Percentiles rank a stretch among this genome's conserved stretches.
Evolutionary conservation across 2,797 vertebrate genomes (phyloP).

Genomic region (Natrix natrix): DNA sequence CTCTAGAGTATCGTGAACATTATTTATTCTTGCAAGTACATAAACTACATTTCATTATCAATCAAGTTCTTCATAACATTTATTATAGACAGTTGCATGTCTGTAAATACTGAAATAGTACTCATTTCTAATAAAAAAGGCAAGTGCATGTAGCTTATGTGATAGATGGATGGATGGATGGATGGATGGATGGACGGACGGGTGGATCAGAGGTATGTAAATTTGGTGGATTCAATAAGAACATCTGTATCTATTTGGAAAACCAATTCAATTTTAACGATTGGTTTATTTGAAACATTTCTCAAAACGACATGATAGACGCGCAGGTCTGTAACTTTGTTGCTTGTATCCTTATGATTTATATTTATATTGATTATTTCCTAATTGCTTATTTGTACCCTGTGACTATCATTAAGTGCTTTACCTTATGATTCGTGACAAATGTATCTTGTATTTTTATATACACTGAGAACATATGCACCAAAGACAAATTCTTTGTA

Average conservation of each 20-base stretch:
- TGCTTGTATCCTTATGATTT: too few relatives aligned
- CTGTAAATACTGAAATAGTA: slow-evolving; percentile 15
- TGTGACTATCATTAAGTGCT: too few relatives aligned
- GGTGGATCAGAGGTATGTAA: background rate
- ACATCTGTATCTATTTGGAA: background rate
- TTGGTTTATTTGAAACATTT: background rate
- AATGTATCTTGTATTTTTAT: too few relatives aligned
- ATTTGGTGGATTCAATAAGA: background rate
- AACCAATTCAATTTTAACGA: background rate
- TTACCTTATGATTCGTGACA: too few relatives aligned
- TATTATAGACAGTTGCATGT: background rate
- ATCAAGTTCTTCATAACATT: slow-evolving; percentile 23
- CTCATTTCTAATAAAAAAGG: slow-evolving; percentile 1
- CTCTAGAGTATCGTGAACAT: fast-evolving
- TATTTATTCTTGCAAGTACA: slow-evolving; percentile 14
- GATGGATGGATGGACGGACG: too few relatives aligned
- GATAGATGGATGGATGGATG: too few relatives aligned
- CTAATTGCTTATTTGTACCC: too few relatives aligned
- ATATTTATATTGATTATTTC: too few relatives aligned
- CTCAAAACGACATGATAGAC: background rate
- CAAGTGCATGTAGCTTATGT: background rate
- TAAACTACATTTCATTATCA: slow-evolving; percentile 4
- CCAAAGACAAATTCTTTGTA: too few relatives aligned
- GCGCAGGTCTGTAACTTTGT: too few relatives aligned
- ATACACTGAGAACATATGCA: too few relatives aligned